Evolutionary conservation across 2,113 vertebrate species (phyloP), one percentile per base, ranked within the genome.

Genomic region (Amblyopsis rosae): DNA sequence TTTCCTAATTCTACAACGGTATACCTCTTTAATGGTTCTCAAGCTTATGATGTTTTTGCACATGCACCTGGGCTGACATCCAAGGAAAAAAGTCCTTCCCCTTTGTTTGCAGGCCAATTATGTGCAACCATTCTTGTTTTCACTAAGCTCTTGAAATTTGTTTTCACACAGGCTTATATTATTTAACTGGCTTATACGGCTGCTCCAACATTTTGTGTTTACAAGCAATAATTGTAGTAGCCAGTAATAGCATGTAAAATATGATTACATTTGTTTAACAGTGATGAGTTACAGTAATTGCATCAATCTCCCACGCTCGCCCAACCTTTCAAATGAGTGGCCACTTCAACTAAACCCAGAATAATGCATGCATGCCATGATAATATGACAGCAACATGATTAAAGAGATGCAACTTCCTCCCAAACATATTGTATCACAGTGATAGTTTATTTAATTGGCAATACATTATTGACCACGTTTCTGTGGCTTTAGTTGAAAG

Each of bases 171-270:
- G 56, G 61, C 46, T 73, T 80, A 73, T 78, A 46, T 48, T 72
- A 61, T 80, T 70, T 75, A 80, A 82, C 80, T 79, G 64, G 85
- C 58, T 67, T 87, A 79, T 70, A 79, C 64, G 35, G 35, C 16
- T 55, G 55, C 51, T 35, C 54, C 35, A 46, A 66, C 58, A 67
- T 70, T 72, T 81, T 72, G 71, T 68, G 54, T 53, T 76, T 80
- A 73, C 71, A 71, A 82, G 81, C 13, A 58, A n/a, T 70, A 78
- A 73, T 51, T 54, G 64, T 41, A 41, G 7, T 41, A 41, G 35
- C 35, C 35, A 41, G 35, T 41, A 41, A 41, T 6, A 41, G 56
- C 71, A 0, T 67, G 60, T 75, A 70, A 48, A 72, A 82, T 66
- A 26, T 73, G 62, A 67, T 76, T 70, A 62, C 53, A 79, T 79